Evolutionary conservation across 1,140 invertebrate species (phyloP), one percentile per base, ranked within the genome.

Genomic region (Trichonephila clavipes): DNA sequence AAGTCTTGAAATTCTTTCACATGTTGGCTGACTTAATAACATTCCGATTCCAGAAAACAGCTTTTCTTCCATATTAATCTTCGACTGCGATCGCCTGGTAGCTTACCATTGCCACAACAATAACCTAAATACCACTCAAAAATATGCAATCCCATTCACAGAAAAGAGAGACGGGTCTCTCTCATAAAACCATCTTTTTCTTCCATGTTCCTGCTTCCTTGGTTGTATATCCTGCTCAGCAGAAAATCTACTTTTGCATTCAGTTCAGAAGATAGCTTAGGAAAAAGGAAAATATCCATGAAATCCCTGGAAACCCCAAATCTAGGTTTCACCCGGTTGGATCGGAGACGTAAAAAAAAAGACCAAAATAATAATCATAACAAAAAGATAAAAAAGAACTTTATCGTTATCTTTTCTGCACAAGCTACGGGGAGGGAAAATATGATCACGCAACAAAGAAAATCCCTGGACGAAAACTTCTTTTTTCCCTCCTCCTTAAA

Each of bases 401-500:
- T 66, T 83, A 92, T 83, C 90, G 77, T 92, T 92, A 92, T 92
- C 90, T 92, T 69, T 66, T 81, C 81, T 64, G 44, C 90, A 21
- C 90, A 92, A 85, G 90, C 44, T 85, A 85, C 58, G 81, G 90
- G 90, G 61, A 92, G 72, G 81, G 77, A 92, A 92, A 92, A 92
- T 92, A 92, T 92, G 90, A 92, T 92, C 90, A 92, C 81, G 90
- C 90, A 92, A 92, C 90, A 92, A 92, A 85, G 82, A 92, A 89
- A 89, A 92, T 92, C 90, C 90, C 90, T 59, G 24, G 34, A 28
- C 90, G 90, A 92, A 92, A 92, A 92, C 90, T 92, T 92, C 61
- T 85, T 77, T 69, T 62, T 90, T 59, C 88, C 88, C 82, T 62
- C 66, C 90, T 85, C 85, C 90, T 92, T 92, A 92, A 92, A 92